phyloP scores from a whole-genome alignment of 2,113 vertebrate species.

The Tragelaphus scriptus region DNA sequence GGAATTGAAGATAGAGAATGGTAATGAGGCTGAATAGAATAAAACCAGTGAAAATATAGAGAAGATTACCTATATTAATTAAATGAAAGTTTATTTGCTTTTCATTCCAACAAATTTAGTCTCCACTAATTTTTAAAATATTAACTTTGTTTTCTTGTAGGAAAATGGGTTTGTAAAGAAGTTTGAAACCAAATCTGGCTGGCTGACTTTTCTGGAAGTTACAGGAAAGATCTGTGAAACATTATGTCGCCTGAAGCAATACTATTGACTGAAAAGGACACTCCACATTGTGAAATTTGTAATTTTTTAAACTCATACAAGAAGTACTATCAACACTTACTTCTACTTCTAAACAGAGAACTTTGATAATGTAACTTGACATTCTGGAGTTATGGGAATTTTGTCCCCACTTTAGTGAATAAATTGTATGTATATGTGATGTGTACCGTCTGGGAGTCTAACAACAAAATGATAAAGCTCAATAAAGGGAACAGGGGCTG shows the following conservation, averaged over 20 bases:
- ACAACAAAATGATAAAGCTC: neutral
- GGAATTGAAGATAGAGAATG: neutral
- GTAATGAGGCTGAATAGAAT: too few species aligned
- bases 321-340: neutral
- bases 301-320: neutral
- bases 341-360: neutral
- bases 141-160: conserved; percentile 60
- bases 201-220: conserved; percentile 74
- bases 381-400: neutral
- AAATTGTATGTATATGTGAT: neutral
- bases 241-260: conserved; percentile 72
- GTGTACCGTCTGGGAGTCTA: neutral
- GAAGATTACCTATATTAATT: neutral
- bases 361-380: neutral
- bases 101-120: neutral
- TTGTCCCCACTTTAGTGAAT: neutral
- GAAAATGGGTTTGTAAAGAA: conserved; percentile 80
- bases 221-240: conserved; percentile 60
- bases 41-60: neutral
- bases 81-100: neutral
- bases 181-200: conserved; percentile 75
- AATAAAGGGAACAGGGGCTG: neutral
- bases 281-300: neutral
- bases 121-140: neutral
- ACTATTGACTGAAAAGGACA: conserved; percentile 65